Base-by-base conservation (phyloP, 2,797 vertebrate species). In the Halcyon leucocephala region DNA sequence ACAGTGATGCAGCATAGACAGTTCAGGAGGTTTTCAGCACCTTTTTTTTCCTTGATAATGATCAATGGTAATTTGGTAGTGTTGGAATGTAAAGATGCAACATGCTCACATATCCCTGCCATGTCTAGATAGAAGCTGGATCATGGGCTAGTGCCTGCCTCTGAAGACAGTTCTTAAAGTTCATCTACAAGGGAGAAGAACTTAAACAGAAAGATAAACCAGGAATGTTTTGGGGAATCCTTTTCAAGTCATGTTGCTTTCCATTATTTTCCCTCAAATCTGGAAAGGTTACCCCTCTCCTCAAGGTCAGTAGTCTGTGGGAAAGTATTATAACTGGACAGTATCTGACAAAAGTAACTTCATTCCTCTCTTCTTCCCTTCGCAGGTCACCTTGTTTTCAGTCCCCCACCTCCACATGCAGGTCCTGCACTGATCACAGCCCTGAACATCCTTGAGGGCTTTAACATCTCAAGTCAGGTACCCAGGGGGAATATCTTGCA, bases 361-460 rank as follows among this genome's bases (percentile, higher is more conserved):
- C 15, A 31, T 69, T 96, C 35, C 78, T 95, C 83, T 95, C 70
- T 66, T 91, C 52, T 96, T 86, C 42, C 46, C 48, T 72, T 92
- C 97, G 64, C 96, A 99, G 99, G 99, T 70, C 98, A 99, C 93
- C 98, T 99, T 61, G 98, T 99, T 89, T 98, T 99, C 97, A 98
- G 98, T 1, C 98, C 99, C 11, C 98, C 99, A 11, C 98, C 99
- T 48, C 99, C 99, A 4, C 99, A 99, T 51, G 99, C 98, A 14
- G 99, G 99, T n/a, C 98, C 99, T 57, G 99, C 99, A 9, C 97
- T 99, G 92, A 98, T 99, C 95, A 97, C 99, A 81, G 99, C 99
- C 52, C 98, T 99, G 67, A 99, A 99, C 96, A 99, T 99, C 96
- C 98, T 99, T 3, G 99, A 99, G 96, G 99, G 99, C 79, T 99